Conservation (phyloP, 2,888 invertebrate species). For the Polylopha cassiicola region DNA sequence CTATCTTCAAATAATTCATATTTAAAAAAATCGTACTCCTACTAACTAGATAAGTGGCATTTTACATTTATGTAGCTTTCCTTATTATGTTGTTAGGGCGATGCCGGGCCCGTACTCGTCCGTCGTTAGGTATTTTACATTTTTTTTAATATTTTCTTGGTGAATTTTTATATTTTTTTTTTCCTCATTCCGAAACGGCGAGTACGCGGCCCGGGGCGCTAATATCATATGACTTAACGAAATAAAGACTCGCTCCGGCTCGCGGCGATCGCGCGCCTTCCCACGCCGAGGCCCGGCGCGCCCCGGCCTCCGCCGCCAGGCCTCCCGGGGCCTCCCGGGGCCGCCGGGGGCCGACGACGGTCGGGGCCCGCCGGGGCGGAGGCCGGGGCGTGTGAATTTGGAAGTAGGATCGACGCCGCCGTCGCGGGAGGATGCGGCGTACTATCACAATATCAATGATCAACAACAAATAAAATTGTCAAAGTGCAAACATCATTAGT, state of each 20-base stretch:
- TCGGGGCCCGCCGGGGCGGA: background rate
- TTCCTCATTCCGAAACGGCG: no score
- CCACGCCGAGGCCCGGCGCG: no score
- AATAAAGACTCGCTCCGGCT: no score
- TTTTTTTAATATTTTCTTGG: constrained; percentile 10
- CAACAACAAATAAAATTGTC: constrained; percentile 45
- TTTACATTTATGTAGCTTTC: constrained; percentile 33
- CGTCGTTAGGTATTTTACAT: constrained; percentile 4
- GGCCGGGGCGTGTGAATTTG: background rate
- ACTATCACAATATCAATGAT: constrained; percentile 37
- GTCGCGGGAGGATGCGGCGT: constrained; percentile 24
- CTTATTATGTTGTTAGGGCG: constrained; percentile 37
- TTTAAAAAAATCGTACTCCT: constrained; percentile 65
- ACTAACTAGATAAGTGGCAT: constrained; percentile 66
- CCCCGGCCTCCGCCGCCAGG: no score
- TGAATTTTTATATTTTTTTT: constrained; percentile 10
- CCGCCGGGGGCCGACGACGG: background rate
- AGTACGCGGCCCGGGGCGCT: no score
- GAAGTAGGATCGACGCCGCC: constrained; percentile 23
- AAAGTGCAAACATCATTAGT: constrained; percentile 36
- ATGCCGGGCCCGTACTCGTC: constrained; percentile 29
- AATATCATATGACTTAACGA: no score
- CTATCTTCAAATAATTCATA: constrained; percentile 60
- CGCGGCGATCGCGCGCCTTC: no score
- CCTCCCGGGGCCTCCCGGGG: no score